Base-by-base conservation (phyloP, 1,140 invertebrate genomes). In the Doryteuthis pealeii region DNA sequence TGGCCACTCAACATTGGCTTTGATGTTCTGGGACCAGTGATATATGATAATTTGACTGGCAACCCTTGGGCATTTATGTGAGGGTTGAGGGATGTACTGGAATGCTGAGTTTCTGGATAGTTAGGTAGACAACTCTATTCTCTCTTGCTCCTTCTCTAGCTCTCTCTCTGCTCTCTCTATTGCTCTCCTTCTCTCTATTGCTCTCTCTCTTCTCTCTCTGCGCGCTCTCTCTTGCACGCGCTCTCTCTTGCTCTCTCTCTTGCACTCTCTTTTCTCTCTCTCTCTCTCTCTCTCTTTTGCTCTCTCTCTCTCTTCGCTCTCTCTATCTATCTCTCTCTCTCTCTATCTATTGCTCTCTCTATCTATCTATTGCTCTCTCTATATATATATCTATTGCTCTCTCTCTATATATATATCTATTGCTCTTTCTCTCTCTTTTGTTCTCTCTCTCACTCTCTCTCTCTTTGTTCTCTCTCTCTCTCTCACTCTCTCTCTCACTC, bases 61-160 rank as follows among this genome's bases (percentile, higher is more conserved):
- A 40, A 40, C 35, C 35, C 35, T 40, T 3, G 35, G 35, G 35
- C 35, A 40, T 40, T 3, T 40, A 5, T 40, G 35, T 40, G 35
- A 5, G 35, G 35, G 10, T 5, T 8, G 8, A 12, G n/a, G n/a
- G 10, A n/a, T n/a, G n/a, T n/a, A n/a, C n/a, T n/a, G n/a, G n/a
- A n/a, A n/a, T n/a, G n/a, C n/a, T n/a, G n/a, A n/a, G n/a, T n/a
- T n/a, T n/a, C n/a, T n/a, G n/a, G n/a, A n/a, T n/a, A n/a, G n/a
- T n/a, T n/a, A n/a, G n/a, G n/a, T n/a, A n/a, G n/a, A n/a, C n/a
- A n/a, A n/a, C n/a, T n/a, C n/a, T n/a, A n/a, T n/a, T n/a, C n/a
- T n/a, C n/a, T 30, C 54, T 28, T 72, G 4, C 49, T 54, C n/a
- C 18, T 54, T 54, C n/a, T 30, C 49, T 72, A n/a, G n/a, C n/a